phyloP scores from a whole-genome alignment of 2,797 vertebrate species.

The Pogonophryne albipinna region DNA sequence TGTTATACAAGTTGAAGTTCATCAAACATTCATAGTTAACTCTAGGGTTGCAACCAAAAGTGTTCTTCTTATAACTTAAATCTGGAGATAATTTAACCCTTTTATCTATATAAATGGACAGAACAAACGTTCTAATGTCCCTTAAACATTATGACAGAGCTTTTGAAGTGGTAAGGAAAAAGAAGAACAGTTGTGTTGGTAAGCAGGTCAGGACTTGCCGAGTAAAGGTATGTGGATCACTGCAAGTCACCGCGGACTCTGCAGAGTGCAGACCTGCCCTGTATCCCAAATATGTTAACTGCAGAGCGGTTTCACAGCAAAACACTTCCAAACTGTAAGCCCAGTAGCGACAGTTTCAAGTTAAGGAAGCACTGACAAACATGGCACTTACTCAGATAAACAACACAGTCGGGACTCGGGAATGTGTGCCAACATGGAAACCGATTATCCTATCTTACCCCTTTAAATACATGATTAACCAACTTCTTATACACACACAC shows the following conservation, averaged over 20 bases:
- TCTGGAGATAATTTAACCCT: too few relatives aligned
- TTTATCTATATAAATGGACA: too few relatives aligned
- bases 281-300: background rate
- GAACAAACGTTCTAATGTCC: too few relatives aligned
- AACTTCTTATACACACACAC: constrained; percentile 12
- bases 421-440: constrained; percentile 1
- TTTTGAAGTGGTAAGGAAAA: background rate
- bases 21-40: too few relatives aligned
- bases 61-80: too few relatives aligned
- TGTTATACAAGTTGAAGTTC: background rate
- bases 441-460: constrained; percentile 4
- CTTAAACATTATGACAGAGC: too few relatives aligned
- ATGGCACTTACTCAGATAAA: background rate
- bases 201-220: constrained; percentile 55
- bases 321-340: background rate
- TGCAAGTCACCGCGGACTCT: constrained; percentile 1
- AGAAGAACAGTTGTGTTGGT: background rate
- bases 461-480: constrained; percentile 42
- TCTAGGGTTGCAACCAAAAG: too few relatives aligned
- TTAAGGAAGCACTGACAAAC: background rate
- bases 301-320: background rate
- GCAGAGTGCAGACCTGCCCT: constrained; percentile 22
- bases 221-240: constrained; percentile 34
- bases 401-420: background rate
- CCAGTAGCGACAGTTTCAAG: background rate